Base-by-base conservation (phyloP, 2,888 invertebrate genomes). In the Norana najaformis region DNA sequence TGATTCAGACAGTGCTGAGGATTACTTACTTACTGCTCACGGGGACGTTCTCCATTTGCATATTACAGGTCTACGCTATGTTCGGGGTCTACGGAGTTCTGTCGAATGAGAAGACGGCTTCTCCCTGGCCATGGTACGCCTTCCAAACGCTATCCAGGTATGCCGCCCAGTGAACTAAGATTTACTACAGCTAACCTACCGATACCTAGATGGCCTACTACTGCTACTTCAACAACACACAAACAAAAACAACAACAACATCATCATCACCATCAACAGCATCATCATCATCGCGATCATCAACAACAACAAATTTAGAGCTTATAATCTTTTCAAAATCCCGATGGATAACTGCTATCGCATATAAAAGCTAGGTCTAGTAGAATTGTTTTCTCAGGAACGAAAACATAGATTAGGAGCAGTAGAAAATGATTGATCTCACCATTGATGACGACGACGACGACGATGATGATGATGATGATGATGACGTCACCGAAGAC, bases 61-160 rank as follows among this genome's bases (percentile, higher is more conserved):
- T 96, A 36, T 94, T 95, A 34, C 95, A 96, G 91, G 93, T 95
- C 37, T 95, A 95, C 90, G 95, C 95, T 90, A 94, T 96, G 91
- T 95, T 96, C 92, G 96, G 96, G 90, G 95, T 95, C 85, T 96
- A 96, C 90, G 96, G 96, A 6, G 93, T 94, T 38, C 92, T 94
- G 88, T 93, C 94, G 89, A 91, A 91, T 88, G 91, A 92, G 93
- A 94, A 90, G 92, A 88, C 91, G 38, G 92, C 94, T 69, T 94
- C 95, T 89, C 95, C 96, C 20, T 95, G 96, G 96, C 95, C 96
- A 0, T 96, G 96, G 96, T 95, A 96, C 89, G 93, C 95, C 39
- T 96, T 96, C 92, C 96, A 96, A 92, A 96, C 96, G 8, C 92
- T 93, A 11, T 92, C 91, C 90, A 93, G 93, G 93, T 93, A 90